Base-by-base conservation (phyloP, 2,888 invertebrate species). In the Proisotoma minuta region DNA sequence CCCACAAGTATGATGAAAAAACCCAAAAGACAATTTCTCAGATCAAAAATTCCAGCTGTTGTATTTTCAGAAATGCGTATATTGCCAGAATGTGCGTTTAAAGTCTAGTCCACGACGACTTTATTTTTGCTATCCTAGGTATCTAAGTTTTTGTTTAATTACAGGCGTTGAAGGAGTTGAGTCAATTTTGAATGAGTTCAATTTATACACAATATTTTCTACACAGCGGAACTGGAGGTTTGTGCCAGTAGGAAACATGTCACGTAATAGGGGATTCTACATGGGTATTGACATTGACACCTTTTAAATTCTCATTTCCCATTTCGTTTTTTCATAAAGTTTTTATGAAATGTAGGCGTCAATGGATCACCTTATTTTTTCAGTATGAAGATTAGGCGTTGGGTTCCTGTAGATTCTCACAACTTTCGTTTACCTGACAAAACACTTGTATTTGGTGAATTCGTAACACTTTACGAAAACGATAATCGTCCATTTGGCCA, bases 361-460 rank as follows among this genome's bases (percentile, higher is more conserved):
- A 28, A 52, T 3, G 29, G 29, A n/a, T 18, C 20, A 15, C 52
- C 52, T 28, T 27, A 52, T 20, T 52, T 52, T 52, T 52, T 52
- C 26, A 28, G 28, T 18, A 12, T 28, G 52, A 52, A 52, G n/a
- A n/a, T 3, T 20, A 52, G 28, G 52, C n/a, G n/a, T 3, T 52
- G 52, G 52, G 52, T 52, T 18, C 52, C 52, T 28, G 52, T 52
- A 5, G 8, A 15, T 15, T 3, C n/a, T 3, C n/a, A 28, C 15
- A n/a, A 52, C 8, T 52, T 52, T 52, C 12, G 52, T 8, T 28
- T 52, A 3, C 52, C 52, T 3, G 28, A 28, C 18, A 12, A 18
- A 24, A 28, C 52, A 5, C 22, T 52, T 3, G 28, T 52, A 4
- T 52, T 27, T 24, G 52, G 5, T 28, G 28, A 52, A 52, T 3